Evolutionary conservation across 2,888 invertebrate species (phyloP), one percentile per base, ranked within the genome.

Genomic region (Nesidiocoris tenuis): DNA sequence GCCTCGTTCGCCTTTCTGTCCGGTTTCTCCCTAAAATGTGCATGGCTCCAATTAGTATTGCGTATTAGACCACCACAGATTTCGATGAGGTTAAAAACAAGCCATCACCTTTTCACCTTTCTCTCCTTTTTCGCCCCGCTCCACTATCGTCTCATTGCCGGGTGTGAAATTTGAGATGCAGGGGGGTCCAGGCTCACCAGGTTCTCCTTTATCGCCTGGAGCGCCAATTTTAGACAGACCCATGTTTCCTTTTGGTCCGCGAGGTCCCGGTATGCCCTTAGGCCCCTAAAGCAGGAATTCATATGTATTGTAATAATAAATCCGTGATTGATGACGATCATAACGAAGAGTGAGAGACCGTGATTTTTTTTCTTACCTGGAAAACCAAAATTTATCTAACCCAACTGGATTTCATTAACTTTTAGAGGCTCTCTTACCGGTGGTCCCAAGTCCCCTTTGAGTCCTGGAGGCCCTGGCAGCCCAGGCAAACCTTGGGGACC

Each of bases 171-270:
- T 18, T 2, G 17, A n/a, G 80, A 94, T 93, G 22, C 96, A 96
- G 19, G 84, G 82, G 64, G 89, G 88, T 18, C 96, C 96, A 77
- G 85, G 85, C 78, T 90, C 91, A 91, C 91, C 94, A 7, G 86
- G 85, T 77, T 93, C 92, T 70, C 92, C 93, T 82, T 90, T 91
- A 5, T 81, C 80, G 16, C 92, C 92, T 1, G 18, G 21, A 2
- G 55, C 59, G 12, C 78, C 78, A 57, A 76, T 70, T 12, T 59
- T 61, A 12, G 76, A 55, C 86, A 85, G 1, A 93, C 92, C 0
- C 68, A 86, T 86, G 61, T 85, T 84, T 76, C 89, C 89, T 83
- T 90, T 90, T 18, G 85, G 83, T 78, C 93, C 93, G 84, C 90
- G 90, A 5, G 85, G 83, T 75, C 95, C 95, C 80, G 87, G 88